Base-by-base conservation (phyloP, 2,113 vertebrate species). In the Proterorhinus semilunaris region DNA sequence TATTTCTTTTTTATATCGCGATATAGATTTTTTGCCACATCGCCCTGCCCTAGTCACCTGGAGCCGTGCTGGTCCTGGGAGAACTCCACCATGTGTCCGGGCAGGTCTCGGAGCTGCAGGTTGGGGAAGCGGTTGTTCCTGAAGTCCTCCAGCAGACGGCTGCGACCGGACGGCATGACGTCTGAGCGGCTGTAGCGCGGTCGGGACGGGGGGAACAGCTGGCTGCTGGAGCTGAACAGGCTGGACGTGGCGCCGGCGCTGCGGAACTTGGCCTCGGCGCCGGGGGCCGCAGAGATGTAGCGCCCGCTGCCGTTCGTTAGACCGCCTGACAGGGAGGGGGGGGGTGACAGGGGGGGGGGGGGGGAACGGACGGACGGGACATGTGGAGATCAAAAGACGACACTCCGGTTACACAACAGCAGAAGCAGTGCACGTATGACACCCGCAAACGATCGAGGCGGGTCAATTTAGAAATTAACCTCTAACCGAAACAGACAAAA, bases 41-140 rank as follows among this genome's bases (percentile, higher is more conserved):
- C 21, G 21, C 21, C 21, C 21, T 21, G 21, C 21, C 21, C 21
- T 21, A 21, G 21, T 21, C 21, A 21, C 96, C 96, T 96, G 83
- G 96, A 98, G 67, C 96, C 96, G 61, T 98, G 96, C 79, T 98
- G 96, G 87, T 98, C 96, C 90, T 98, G 96, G 71, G 96, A 97
- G 88, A 98, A 98, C 71, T 98, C 96, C 86, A 98, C 96, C 91
- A 98, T 98, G 88, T 98, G 96, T 63, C 96, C 96, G 9, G 96
- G 92, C 76, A 98, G 92, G 86, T 98, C 96, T 74, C 96, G 95
- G 46, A 98, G 93, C 12, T 98, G 96, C 27, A 98, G 95, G 79
- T 98, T 98, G 43, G 96, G 96, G 86, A 98, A 98, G 55, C 96
- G 96, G 85, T 98, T 98, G 86, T 98, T 98, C 79, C 96, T 92